These are phyloP conservation scores for Meleagris gallopavo DNA, from an alignment of 2,113 vertebrate species.

Conservation along the genomic window DNA sequence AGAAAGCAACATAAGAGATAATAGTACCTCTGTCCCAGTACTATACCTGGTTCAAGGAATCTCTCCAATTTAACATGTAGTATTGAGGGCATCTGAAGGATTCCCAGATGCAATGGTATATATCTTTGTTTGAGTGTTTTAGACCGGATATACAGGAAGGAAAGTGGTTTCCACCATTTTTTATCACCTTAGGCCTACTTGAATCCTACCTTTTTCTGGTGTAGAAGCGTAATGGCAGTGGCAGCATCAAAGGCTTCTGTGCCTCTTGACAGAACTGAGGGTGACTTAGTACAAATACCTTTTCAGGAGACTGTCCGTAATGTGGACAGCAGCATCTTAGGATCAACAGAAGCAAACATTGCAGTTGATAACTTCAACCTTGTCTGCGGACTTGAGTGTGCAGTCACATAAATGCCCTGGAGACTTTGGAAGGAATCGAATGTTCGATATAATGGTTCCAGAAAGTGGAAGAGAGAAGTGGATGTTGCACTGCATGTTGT, in stretches of 20 bases:
- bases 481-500: not conserved
- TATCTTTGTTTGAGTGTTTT: not conserved
- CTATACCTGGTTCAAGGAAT: not conserved
- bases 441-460: not conserved
- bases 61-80: not conserved
- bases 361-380: not conserved
- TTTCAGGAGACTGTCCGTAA: not conserved
- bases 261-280: not conserved
- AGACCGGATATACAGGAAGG: not conserved
- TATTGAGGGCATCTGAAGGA: not conserved
- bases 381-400: not conserved
- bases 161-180: not conserved
- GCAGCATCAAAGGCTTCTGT: not conserved
- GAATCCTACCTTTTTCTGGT: not conserved
- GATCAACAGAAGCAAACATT: not conserved
- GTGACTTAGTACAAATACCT: not conserved
- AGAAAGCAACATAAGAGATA: not conserved
- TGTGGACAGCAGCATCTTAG: not conserved
- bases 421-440: slow-evolving; percentile 1
- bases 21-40: not conserved
- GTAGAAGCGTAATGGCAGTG: not conserved
- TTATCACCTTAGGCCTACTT: not conserved
- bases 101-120: not conserved
- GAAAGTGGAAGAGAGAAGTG: slow-evolving; percentile 1
- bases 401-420: not conserved